Evolutionary conservation across 1,140 invertebrate species (phyloP).

Genomic region (Hyles euphorbiae): DNA sequence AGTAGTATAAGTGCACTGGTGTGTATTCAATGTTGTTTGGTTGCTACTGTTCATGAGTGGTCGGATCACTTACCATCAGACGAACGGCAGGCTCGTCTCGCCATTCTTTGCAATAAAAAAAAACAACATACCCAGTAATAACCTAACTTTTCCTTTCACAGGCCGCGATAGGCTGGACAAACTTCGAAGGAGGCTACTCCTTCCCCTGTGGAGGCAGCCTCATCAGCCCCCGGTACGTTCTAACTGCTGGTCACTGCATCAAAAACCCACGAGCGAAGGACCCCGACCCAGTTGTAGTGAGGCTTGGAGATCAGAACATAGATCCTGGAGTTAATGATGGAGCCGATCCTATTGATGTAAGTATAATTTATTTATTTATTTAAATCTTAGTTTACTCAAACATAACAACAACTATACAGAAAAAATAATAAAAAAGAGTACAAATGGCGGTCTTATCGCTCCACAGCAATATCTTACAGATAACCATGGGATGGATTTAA

Average conservation of each 20-base stretch:
- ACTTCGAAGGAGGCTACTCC: conserved; percentile 32
- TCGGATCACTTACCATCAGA: too few species aligned
- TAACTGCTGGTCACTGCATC: conserved; percentile 53
- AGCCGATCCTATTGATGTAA: conserved; percentile 53
- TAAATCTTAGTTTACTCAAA: too few species aligned
- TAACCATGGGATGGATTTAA: too few species aligned
- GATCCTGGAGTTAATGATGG: conserved; percentile 41
- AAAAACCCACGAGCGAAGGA: conserved; percentile 19
- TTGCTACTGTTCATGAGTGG: too few species aligned
- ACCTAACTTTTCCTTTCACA: conserved; percentile 15
- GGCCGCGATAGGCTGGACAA: conserved; percentile 57
- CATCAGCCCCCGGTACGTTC: conserved; percentile 49
- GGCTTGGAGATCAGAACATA: conserved; percentile 62
- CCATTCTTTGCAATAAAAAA: not conserved
- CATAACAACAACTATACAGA: too few species aligned
- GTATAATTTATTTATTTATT: conserved; percentile 8
- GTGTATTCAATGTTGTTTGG: too few species aligned
- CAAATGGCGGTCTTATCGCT: too few species aligned
- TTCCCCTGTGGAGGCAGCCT: conserved; percentile 56
- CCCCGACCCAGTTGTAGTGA: conserved; percentile 39
- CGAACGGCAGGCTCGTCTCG: too few species aligned
- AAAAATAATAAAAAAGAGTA: too few species aligned
- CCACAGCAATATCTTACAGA: too few species aligned
- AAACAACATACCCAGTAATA: not conserved
- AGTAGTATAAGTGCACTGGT: too few species aligned